Evolutionary conservation across 2,113 vertebrate genomes (phyloP).

Genomic region (Pedetes capensis): DNA sequence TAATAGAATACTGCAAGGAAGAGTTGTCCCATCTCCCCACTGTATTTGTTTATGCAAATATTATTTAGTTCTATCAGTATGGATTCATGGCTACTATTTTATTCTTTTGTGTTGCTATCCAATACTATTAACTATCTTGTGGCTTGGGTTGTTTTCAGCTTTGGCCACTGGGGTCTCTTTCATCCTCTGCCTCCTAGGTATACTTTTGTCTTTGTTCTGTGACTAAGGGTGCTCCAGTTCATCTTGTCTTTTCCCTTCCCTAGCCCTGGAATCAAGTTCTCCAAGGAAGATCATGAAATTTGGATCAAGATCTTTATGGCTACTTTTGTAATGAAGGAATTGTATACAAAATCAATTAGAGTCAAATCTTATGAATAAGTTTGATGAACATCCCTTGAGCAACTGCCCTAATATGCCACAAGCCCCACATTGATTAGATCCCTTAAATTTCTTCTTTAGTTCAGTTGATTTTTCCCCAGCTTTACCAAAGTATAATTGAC

Average conservation of each 20-base stretch:
- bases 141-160: background rate
- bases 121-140: background rate
- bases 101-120: background rate
- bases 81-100: background rate
- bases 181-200: background rate
- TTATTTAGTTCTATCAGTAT: background rate
- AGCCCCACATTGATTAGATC: background rate
- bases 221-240: background rate
- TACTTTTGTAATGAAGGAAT: constrained; percentile 2
- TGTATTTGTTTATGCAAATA: background rate
- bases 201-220: background rate
- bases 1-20: background rate
- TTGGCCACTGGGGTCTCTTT: background rate
- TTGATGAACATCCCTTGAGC: background rate
- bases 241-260: background rate
- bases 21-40: background rate
- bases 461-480: background rate
- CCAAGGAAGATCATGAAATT: background rate
- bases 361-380: background rate
- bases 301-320: background rate
- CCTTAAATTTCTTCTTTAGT: background rate
- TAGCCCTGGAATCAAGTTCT: background rate
- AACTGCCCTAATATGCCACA: background rate
- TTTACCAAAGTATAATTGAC: background rate
- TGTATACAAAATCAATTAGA: background rate